Evolutionary conservation across 2,113 vertebrate genomes (phyloP), one percentile per base, ranked within the genome.

Genomic region (Psilopsiagon aurifrons): DNA sequence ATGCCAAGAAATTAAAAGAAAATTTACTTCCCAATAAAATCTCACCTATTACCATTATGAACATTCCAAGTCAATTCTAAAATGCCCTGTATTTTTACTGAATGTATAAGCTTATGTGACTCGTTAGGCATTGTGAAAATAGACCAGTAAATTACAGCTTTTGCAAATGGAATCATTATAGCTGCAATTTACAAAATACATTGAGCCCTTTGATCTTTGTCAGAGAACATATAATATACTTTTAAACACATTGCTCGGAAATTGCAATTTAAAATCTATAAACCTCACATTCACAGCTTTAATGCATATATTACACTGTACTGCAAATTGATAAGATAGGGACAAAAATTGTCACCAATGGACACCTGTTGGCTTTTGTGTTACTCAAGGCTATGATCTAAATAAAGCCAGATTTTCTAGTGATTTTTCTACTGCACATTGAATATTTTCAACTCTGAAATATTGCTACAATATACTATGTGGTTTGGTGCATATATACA

Each of bases 131-230:
- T 97, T 98, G 97, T 95, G 94, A 97, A 98, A 97, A 97, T 86
- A 97, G 95, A 96, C 83, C 83, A 94, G 83, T 95, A 98, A 98
- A 98, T 98, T 98, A 97, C 97, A 97, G 96, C 97, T 95, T 97
- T 97, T 96, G 96, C 96, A 98, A 97, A 98, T 97, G 95, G 95
- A 98, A 97, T 97, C 97, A 97, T 97, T 98, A 97, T 73, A 96
- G 96, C 92, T 97, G 92, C 96, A 96, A 98, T 98, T 98, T 97
- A 97, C 96, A 97, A 97, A 98, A 97, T 98, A 97, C 93, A 95
- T 97, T 98, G 97, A 98, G 94, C 80, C 83, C 76, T 98, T 97
- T 97, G 95, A 97, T 97, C 94, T 97, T 98, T 97, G 80, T 96
- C 74, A 92, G 95, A 95, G 94, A 91, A 97, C 88, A 92, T 95